Conservation (phyloP, 2,113 vertebrate species). For the Tringa solitaria region DNA sequence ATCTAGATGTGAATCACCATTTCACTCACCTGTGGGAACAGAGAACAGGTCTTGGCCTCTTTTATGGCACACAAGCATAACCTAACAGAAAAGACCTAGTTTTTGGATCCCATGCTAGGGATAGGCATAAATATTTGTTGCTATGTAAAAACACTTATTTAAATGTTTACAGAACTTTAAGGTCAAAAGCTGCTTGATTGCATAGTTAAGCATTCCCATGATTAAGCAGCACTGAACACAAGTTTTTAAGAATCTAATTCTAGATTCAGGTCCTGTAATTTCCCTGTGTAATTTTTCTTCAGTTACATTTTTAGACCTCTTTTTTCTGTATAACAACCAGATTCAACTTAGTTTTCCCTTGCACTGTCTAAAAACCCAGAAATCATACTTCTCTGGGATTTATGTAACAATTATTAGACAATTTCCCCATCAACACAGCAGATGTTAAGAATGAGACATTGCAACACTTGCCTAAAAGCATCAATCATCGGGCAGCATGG, state of each 20-base stretch:
- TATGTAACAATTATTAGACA: neutral
- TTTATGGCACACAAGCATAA: accelerated
- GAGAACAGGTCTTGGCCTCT: neutral
- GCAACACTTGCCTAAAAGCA: neutral
- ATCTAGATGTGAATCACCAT: neutral
- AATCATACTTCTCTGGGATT: neutral
- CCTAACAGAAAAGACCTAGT: neutral
- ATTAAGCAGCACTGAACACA: neutral
- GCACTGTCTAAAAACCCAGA: neutral
- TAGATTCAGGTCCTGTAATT: neutral
- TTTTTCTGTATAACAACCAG: neutral
- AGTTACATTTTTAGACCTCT: neutral
- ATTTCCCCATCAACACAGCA: neutral
- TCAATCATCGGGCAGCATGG: neutral
- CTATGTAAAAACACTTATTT: neutral
- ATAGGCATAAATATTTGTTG: neutral
- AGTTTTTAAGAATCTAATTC: neutral
- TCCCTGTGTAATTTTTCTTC: neutral
- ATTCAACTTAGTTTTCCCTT: neutral
- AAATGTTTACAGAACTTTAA: neutral
- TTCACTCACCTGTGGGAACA: neutral
- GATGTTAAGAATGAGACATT: neutral
- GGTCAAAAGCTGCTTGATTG: neutral
- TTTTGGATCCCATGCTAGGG: neutral
- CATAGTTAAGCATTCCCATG: neutral